Conservation (phyloP, 1,140 invertebrate genomes). For the Archivesica marissinica region DNA sequence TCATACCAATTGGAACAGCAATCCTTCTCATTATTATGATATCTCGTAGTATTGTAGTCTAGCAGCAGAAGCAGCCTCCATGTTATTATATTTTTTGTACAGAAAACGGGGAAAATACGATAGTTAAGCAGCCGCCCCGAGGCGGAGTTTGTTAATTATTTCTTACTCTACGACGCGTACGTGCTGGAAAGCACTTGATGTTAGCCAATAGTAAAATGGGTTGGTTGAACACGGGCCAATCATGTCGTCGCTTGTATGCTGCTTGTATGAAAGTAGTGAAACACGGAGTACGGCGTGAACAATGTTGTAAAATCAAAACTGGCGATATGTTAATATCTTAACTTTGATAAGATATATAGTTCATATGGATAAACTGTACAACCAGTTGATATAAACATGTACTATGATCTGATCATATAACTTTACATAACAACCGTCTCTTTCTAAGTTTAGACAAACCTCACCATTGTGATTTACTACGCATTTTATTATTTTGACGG, state of each 20-base stretch:
- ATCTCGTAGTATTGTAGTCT: neutral
- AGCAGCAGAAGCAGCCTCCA: neutral
- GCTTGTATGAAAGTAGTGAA: conserved; percentile 36
- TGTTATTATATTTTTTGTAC: conserved; percentile 4
- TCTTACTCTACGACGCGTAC: conserved; percentile 7
- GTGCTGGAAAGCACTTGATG: conserved; percentile 1
- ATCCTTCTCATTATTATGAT: conserved; percentile 14
- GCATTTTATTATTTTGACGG: conserved; percentile 29
- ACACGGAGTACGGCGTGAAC: conserved; percentile 55
- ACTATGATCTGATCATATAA: conserved; percentile 9
- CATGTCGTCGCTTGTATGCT: conserved; percentile 24
- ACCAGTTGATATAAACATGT: conserved; percentile 23
- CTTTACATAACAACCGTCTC: conserved; percentile 8
- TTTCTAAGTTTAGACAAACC: neutral
- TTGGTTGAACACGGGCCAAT: conserved; percentile 28
- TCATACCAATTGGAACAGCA: conserved; percentile 30
- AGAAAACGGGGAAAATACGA: neutral
- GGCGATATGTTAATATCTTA: conserved; percentile 55
- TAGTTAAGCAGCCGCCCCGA: conserved; percentile 12
- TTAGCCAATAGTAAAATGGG: conserved; percentile 51
- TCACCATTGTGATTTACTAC: conserved; percentile 19
- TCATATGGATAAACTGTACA: neutral
- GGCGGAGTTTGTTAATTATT: conserved; percentile 45
- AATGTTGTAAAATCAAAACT: conserved; percentile 47
- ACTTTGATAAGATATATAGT: conserved; percentile 59